phyloP scores from a whole-genome alignment of 1,140 invertebrate genomes.

The Hyles vespertilio region DNA sequence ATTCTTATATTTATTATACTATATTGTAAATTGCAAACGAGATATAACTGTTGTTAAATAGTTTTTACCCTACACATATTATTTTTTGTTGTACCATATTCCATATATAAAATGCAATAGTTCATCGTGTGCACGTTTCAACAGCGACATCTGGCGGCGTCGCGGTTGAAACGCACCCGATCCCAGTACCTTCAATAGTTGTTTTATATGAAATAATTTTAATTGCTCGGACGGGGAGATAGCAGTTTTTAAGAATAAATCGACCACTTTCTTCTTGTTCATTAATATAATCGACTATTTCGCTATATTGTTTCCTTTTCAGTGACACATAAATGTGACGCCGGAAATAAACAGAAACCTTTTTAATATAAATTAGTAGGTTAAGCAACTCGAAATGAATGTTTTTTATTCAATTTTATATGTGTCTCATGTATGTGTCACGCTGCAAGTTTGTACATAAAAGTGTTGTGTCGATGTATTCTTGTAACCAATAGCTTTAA shows the following conservation, averaged over 20 bases:
- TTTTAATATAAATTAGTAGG: too few relatives aligned
- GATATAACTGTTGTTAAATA: conserved; percentile 68
- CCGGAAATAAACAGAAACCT: too few relatives aligned
- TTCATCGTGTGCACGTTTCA: conserved; percentile 38
- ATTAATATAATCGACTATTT: background rate
- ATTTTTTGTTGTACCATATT: conserved; percentile 67
- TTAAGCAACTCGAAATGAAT: background rate
- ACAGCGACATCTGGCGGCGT: conserved; percentile 19
- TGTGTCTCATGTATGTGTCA: conserved; percentile 5
- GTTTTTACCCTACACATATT: conserved; percentile 68
- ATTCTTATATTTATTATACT: conserved; percentile 58
- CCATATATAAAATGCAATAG: conserved; percentile 73
- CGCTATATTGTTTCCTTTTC: too few relatives aligned
- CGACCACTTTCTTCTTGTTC: conserved; percentile 36
- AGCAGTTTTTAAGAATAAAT: conserved; percentile 57
- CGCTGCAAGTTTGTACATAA: conserved; percentile 29
- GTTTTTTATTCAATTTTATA: background rate
- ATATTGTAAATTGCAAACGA: conserved; percentile 66
- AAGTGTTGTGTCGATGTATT: conserved; percentile 54
- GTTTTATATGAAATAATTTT: conserved; percentile 58
- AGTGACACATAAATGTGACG: too few relatives aligned
- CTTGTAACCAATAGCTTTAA: conserved; percentile 67
- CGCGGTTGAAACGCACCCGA: conserved; percentile 29
- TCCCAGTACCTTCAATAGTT: conserved; percentile 65
- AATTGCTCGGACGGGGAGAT: conserved; percentile 54